A percentile compares a stretch with the other conserved stretches of the same genome.
Evolutionary conservation across 2,113 vertebrate species (phyloP).

Genomic region (Microcebus murinus): DNA sequence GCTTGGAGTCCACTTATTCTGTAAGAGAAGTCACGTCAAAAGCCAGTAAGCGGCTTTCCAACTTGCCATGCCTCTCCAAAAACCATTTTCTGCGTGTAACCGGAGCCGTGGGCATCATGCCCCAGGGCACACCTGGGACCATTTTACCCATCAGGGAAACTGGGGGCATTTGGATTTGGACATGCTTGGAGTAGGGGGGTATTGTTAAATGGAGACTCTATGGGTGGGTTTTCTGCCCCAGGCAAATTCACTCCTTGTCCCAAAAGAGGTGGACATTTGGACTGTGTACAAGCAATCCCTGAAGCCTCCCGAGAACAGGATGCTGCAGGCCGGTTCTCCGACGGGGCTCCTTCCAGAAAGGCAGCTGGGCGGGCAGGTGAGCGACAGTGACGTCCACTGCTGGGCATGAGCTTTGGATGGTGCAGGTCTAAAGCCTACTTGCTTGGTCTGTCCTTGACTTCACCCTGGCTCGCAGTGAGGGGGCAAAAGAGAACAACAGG

Average conservation of each 20-base stretch:
- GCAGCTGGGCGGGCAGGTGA: not conserved
- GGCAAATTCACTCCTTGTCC: constrained; percentile 42
- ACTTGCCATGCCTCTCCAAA: constrained; percentile 51
- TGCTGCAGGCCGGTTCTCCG: not conserved
- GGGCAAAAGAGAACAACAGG: not conserved
- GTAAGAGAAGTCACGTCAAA: constrained; percentile 55
- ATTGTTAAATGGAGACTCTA: not conserved
- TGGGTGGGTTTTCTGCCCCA: constrained; percentile 18
- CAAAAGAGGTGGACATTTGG: constrained; percentile 44
- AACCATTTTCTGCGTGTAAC: constrained; percentile 66
- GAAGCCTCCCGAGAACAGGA: not conserved
- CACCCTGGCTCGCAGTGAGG: constrained; percentile 46
- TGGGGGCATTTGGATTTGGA: constrained; percentile 23
- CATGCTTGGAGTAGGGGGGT: constrained; percentile 15
- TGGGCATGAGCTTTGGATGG: constrained; percentile 49
- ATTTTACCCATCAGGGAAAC: constrained; percentile 60
- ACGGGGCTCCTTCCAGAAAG: not conserved
- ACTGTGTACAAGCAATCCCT: not conserved
- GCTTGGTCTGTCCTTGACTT: constrained; percentile 67
- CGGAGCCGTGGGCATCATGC: not conserved
- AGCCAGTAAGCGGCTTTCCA: constrained; percentile 64
- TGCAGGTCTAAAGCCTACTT: constrained; percentile 55
- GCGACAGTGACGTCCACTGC: constrained; percentile 40
- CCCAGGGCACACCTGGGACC: constrained; percentile 56
- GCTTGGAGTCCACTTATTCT: constrained; percentile 69